Evolutionary conservation across 2,797 vertebrate species (phyloP).

Genomic region (Percopsis omiscomaycus): DNA sequence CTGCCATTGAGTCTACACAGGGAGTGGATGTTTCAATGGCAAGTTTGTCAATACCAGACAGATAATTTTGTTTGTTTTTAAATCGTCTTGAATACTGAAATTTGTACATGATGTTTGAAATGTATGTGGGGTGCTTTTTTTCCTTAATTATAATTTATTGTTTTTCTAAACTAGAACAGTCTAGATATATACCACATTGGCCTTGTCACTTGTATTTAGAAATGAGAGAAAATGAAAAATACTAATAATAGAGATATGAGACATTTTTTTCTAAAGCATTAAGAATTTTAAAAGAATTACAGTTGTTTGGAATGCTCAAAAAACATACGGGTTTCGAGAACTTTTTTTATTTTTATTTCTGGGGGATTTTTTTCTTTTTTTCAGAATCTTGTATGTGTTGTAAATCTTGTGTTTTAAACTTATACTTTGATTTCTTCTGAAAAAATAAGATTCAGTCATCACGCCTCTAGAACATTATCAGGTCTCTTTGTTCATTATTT

Average conservation of each 20-base stretch:
- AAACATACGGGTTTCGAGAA: constrained; percentile 84
- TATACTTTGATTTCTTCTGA: constrained; percentile 60
- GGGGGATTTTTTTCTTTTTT: constrained; percentile 50
- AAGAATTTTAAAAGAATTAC: constrained; percentile 75
- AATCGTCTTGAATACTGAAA: constrained; percentile 76
- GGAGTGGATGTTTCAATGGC: constrained; percentile 56
- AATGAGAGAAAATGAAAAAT: constrained; percentile 80
- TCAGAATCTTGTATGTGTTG: constrained; percentile 70
- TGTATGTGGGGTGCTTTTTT: constrained; percentile 77
- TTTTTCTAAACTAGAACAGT: constrained; percentile 81
- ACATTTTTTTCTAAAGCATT: constrained; percentile 86
- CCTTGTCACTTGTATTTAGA: constrained; percentile 85
- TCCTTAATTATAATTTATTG: constrained; percentile 76
- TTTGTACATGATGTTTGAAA: constrained; percentile 82
- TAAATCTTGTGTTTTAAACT: constrained; percentile 72
- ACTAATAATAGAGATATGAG: constrained; percentile 85
- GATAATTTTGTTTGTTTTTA: constrained; percentile 38
- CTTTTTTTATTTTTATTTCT: constrained; percentile 54
- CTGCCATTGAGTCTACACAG: constrained; percentile 67
- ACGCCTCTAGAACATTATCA: constrained; percentile 58
- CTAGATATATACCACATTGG: constrained; percentile 88
- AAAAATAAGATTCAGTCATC: constrained; percentile 65
- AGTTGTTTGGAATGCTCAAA: constrained; percentile 81
- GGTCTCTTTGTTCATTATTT: constrained; percentile 60
- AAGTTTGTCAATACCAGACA: constrained; percentile 56